Evolutionary conservation across 2,888 invertebrate genomes (phyloP).

Genomic region (Smittia aterrima): DNA sequence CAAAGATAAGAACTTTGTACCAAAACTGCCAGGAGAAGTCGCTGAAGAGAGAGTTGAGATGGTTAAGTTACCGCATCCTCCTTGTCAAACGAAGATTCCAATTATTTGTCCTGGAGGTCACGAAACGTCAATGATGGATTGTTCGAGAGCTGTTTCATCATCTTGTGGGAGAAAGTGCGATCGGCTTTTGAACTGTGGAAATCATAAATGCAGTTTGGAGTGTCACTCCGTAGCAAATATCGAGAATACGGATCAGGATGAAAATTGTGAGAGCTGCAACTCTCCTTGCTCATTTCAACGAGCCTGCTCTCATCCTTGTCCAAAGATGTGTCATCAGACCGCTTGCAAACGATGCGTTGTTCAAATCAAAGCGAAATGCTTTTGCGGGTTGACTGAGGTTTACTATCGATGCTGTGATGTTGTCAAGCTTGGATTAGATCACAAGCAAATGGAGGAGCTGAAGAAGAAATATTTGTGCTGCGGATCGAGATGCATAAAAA

Average conservation of each 20-base stretch:
- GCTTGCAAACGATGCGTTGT: constrained; percentile 76
- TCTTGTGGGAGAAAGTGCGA: constrained; percentile 82
- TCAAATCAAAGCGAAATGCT: constrained; percentile 70
- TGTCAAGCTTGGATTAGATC: constrained; percentile 55
- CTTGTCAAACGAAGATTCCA: constrained; percentile 67
- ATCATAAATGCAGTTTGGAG: constrained; percentile 69
- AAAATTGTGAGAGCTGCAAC: constrained; percentile 60
- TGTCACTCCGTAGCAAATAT: constrained; percentile 69
- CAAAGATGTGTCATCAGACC: constrained; percentile 65
- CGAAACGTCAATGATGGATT: constrained; percentile 66
- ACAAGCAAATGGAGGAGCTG: constrained; percentile 49
- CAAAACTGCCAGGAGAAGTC: constrained; percentile 62
- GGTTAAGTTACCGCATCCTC: constrained; percentile 65
- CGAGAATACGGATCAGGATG: constrained; percentile 53
- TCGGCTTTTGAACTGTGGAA: constrained; percentile 68
- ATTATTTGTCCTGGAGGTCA: constrained; percentile 73
- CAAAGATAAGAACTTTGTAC: constrained; percentile 57
- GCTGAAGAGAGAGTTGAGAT: constrained; percentile 57
- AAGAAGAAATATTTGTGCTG: constrained; percentile 57
- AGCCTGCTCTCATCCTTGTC: constrained; percentile 75
- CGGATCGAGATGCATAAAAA: constrained; percentile 82
- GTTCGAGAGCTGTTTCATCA: constrained; percentile 65
- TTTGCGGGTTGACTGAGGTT: constrained; percentile 75
- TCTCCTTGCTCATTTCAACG: constrained; percentile 63
- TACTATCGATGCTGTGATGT: constrained; percentile 73